Conservation (phyloP, 2,888 invertebrate species). For the Drosophila meridionalis region DNA sequence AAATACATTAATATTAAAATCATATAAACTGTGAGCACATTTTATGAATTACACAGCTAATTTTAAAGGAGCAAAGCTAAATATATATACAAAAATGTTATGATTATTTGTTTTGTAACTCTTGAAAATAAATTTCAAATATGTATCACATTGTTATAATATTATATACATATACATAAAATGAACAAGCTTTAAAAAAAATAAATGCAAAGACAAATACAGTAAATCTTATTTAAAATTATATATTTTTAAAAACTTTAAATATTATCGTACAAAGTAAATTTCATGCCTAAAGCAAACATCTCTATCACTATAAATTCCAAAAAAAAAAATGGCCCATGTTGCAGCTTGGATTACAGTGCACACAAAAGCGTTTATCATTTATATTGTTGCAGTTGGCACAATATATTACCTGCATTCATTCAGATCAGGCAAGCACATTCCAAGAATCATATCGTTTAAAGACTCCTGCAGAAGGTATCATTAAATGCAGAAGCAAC, state of each 20-base stretch:
- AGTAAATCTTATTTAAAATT: neutral
- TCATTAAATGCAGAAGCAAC: slow-evolving; percentile 64
- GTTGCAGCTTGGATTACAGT: slow-evolving; percentile 11
- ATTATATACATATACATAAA: too few species aligned
- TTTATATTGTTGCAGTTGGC: slow-evolving; percentile 7
- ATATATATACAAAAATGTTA: too few species aligned
- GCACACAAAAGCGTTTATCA: neutral
- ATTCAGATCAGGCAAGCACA: slow-evolving; percentile 39
- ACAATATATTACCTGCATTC: slow-evolving; percentile 29
- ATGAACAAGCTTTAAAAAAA: too few species aligned
- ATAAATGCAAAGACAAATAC: neutral
- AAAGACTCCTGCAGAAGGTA: slow-evolving; percentile 46
- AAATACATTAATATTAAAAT: neutral
- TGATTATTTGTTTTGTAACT: too few species aligned
- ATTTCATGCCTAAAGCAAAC: neutral
- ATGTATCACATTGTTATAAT: too few species aligned
- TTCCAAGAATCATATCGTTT: slow-evolving; percentile 72
- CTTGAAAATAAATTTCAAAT: too few species aligned
- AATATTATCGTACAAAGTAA: neutral
- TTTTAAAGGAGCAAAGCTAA: neutral
- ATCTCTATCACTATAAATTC: neutral
- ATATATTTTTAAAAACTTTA: neutral
- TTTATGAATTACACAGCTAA: neutral
- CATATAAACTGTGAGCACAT: neutral
- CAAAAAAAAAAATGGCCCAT: neutral